A percentile compares a stretch with the other conserved stretches of the same genome.
These are phyloP conservation scores for Hafferia zeledoni DNA, from an alignment of 2,797 vertebrate genomes.

Conservation along the genomic window DNA sequence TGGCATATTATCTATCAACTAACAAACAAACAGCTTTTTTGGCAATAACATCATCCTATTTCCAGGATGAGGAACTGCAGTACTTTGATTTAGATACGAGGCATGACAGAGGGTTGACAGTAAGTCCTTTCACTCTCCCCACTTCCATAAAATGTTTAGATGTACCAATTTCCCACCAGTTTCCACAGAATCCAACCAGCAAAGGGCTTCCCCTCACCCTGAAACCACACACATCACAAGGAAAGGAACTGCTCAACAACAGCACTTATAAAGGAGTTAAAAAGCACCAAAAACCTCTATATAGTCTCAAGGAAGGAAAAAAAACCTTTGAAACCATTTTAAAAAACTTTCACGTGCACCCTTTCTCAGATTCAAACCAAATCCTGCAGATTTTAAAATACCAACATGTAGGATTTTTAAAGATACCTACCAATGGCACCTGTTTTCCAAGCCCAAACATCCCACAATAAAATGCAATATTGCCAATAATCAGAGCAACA, in stretches of 20 bases:
- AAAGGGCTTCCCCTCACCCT: not conserved
- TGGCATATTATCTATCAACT: conserved; percentile 43
- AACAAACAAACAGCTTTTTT: conserved; percentile 69
- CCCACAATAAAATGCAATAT: not conserved
- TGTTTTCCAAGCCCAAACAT: not conserved
- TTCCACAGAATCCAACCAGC: not conserved
- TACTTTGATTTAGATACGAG: conserved; percentile 46
- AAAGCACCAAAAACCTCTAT: not conserved
- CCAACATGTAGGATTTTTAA: not conserved
- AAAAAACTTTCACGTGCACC: rapidly evolving
- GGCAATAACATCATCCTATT: conserved; percentile 68
- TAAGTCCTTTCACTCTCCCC: not conserved
- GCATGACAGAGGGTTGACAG: conserved; percentile 64
- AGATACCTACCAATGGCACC: not conserved
- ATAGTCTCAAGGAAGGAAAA: not conserved
- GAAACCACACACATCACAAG: not conserved
- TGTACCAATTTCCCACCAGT: no score
- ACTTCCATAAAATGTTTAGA: not conserved
- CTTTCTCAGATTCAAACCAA: not conserved
- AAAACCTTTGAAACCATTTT: not conserved
- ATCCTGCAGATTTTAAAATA: not conserved
- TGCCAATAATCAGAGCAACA: not conserved
- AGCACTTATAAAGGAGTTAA: not conserved
- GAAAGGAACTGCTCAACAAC: not conserved
- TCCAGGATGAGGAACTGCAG: conserved; percentile 64